phyloP scores from a whole-genome alignment of 2,888 invertebrate species.

The Agrilus biguttatus region DNA sequence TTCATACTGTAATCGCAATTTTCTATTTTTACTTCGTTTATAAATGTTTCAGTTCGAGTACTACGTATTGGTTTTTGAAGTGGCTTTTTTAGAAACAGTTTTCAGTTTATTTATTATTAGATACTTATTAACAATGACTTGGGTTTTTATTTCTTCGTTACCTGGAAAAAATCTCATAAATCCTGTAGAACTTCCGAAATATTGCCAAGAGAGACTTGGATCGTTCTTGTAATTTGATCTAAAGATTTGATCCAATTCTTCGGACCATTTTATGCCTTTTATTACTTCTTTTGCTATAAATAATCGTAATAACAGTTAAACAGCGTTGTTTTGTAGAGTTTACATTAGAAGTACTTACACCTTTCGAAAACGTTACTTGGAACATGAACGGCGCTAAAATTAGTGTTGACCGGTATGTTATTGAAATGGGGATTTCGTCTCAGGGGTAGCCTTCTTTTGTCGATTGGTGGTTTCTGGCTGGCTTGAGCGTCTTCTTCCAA shows the following conservation, averaged over 20 bases:
- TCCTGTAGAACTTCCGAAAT: conserved; percentile 93
- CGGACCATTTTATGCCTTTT: conserved; percentile 91
- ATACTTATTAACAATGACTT: too few species aligned
- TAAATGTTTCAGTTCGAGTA: too few species aligned
- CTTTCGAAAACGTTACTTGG: conserved; percentile 91
- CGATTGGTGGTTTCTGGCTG: conserved; percentile 37
- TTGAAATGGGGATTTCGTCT: conserved; percentile 63
- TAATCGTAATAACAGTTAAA: neutral
- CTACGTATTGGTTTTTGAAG: too few species aligned
- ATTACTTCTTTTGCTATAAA: conserved; percentile 66
- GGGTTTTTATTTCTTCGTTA: conserved; percentile 19
- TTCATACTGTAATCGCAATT: too few species aligned
- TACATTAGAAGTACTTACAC: conserved; percentile 40
- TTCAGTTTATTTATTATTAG: too few species aligned
- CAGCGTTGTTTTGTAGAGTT: neutral
- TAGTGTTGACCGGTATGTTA: conserved; percentile 60
- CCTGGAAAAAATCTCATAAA: conserved; percentile 96
- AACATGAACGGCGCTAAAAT: conserved; percentile 81
- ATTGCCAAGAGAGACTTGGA: conserved; percentile 91
- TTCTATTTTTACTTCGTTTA: too few species aligned
- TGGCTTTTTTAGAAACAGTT: too few species aligned
- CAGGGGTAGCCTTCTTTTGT: conserved; percentile 38
- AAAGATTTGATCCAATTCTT: conserved; percentile 80
- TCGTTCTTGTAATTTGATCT: conserved; percentile 73
- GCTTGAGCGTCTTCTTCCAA: conserved; percentile 27